Percentiles rank a stretch among this genome's conserved stretches.
Evolutionary conservation across 2,888 invertebrate species (phyloP).

Genomic region (Andricus quercusramuli): DNA sequence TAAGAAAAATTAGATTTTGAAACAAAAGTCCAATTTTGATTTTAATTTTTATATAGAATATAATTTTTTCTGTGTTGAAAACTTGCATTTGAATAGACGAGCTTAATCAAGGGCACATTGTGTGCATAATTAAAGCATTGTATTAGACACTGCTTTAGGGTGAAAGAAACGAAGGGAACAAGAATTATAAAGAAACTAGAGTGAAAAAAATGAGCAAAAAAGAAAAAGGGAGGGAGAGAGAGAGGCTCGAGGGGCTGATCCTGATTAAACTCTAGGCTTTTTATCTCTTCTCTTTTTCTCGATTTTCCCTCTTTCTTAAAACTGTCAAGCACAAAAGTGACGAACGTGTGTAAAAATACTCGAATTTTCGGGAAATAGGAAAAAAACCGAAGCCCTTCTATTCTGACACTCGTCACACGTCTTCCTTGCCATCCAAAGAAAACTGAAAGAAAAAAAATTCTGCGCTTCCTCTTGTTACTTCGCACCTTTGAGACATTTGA

Average conservation of each 20-base stretch:
- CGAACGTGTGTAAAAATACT: slow-evolving; percentile 27
- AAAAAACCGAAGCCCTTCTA: slow-evolving; percentile 26
- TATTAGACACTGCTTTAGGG: slow-evolving; percentile 55
- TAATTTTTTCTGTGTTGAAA: not conserved
- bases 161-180: slow-evolving; percentile 52
- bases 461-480: slow-evolving; percentile 18
- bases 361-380: slow-evolving; percentile 19
- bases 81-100: slow-evolving; percentile 19
- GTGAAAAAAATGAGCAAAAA: slow-evolving; percentile 42
- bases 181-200: slow-evolving; percentile 51
- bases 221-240: slow-evolving; percentile 44
- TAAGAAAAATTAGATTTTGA: slow-evolving; percentile 52
- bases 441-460: not conserved
- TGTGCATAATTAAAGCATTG: slow-evolving; percentile 67
- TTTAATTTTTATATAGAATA: not conserved
- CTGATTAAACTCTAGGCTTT: slow-evolving; percentile 68
- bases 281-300: slow-evolving; percentile 45
- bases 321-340: slow-evolving; percentile 29
- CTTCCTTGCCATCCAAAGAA: slow-evolving; percentile 20
- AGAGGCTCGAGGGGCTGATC: slow-evolving; percentile 62
- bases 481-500: not conserved
- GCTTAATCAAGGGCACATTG: slow-evolving; percentile 66
- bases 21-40: not conserved
- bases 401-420: slow-evolving; percentile 22
- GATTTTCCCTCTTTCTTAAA: slow-evolving; percentile 44